Base-by-base conservation (phyloP, 2,113 vertebrate species). In the Apistogramma diplotaenia region DNA sequence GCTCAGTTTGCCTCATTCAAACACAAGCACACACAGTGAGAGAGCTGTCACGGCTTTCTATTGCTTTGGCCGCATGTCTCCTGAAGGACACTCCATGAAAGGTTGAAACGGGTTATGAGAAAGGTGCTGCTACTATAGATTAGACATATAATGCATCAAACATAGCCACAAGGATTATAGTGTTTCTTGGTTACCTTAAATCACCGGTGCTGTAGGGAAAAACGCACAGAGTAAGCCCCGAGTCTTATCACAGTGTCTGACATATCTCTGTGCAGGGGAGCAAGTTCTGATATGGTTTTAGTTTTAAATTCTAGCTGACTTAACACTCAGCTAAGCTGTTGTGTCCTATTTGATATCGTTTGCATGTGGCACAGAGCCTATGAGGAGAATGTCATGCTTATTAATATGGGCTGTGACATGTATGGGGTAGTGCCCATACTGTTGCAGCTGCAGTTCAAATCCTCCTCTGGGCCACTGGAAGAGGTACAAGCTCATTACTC, bases 381-480 rank as follows among this genome's bases (percentile, higher is more conserved):
- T 40, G 15, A 83, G 84, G 58, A 79, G 77, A 74, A 85, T 23
- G 49, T 62, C 70, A 79, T 2, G 3, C 89, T 93, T 91, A 92
- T 93, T 87, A 92, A 90, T 90, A 84, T 18, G 35, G 9, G 76
- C 80, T 75, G 83, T 71, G 88, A 90, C 71, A 83, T 60, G 71
- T 85, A 80, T 60, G 65, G 29, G 79, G 65, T 82, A 59, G 86
- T 88, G 90, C 90, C 76, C 84, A 90, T 84, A 88, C 60, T 91
- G 89, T 83, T 90, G 82, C 85, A 85, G 82, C 85, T 80, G 89
- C 91, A 89, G 71, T 79, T 89, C 82, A 89, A 91, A 89, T 81
- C 81, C 78, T 85, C 84, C 72, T 54, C 43, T 29, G 21, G 74
- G 75, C 82, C 84, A 37, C 16, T 79, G 87, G 87, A 83, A 79